These are phyloP conservation scores for Premnoplex brunnescens DNA, from an alignment of 2,797 vertebrate genomes.

Conservation along the genomic window DNA sequence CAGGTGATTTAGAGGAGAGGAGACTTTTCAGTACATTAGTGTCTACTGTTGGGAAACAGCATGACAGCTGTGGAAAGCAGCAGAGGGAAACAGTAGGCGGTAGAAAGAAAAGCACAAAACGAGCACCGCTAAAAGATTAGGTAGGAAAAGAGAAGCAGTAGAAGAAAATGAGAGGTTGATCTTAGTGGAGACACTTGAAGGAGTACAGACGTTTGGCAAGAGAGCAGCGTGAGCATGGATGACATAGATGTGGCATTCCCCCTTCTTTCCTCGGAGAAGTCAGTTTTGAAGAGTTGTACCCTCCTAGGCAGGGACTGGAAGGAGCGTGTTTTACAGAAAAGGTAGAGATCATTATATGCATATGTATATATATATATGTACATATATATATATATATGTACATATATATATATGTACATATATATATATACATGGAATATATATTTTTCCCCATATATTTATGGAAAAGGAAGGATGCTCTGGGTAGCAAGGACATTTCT, in stretches of 20 bases:
- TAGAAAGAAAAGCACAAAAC: conserved; percentile 2
- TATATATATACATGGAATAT: not conserved
- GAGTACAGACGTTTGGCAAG: not conserved
- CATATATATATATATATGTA: not conserved
- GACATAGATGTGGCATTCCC: not conserved
- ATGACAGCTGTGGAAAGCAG: conserved; percentile 9
- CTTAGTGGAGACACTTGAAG: not conserved
- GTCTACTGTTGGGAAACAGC: conserved; percentile 1
- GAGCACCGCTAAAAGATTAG: not conserved
- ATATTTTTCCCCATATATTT: not conserved
- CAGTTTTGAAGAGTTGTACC: not conserved
- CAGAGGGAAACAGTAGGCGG: conserved; percentile 3
- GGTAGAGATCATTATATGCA: not conserved
- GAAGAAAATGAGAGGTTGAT: not conserved
- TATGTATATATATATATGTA: too few relatives aligned
- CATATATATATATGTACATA: too few relatives aligned
- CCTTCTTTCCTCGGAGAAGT: not conserved
- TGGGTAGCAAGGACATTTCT: not conserved
- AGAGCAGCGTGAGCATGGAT: rapidly evolving
- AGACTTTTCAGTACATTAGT: not conserved
- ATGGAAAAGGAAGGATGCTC: not conserved
- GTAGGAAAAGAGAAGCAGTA: not conserved
- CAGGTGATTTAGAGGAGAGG: not conserved
- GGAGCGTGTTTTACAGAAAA: not conserved
- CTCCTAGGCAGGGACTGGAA: not conserved